Evolutionary conservation across 2,797 vertebrate species (phyloP).

Genomic region (Gymnothorax reevesii): DNA sequence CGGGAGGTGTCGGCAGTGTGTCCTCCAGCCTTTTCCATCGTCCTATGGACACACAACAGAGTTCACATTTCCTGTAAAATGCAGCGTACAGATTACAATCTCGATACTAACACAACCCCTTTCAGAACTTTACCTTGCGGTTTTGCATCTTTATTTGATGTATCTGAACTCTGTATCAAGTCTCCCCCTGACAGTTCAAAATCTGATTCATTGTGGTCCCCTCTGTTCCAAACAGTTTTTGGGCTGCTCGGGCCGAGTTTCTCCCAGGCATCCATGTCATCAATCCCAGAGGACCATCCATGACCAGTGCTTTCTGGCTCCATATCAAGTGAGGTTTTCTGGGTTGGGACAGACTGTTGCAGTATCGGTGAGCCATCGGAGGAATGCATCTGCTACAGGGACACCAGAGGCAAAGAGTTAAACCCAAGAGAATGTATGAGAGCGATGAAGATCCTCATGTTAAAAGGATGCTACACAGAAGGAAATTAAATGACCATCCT

Average conservation of each 20-base stretch:
- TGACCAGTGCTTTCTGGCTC: conserved; percentile 70
- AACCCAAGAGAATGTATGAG: not conserved
- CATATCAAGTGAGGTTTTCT: conserved; percentile 60
- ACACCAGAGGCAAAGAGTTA: conserved; percentile 11
- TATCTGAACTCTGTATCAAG: conserved; percentile 53
- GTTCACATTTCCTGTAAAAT: conserved; percentile 33
- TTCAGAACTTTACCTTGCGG: conserved; percentile 57
- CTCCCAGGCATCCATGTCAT: conserved; percentile 77
- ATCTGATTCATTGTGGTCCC: conserved; percentile 52
- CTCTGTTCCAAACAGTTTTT: conserved; percentile 37
- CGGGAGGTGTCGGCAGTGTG: conserved; percentile 56
- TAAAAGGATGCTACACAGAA: not conserved
- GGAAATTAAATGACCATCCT: no score
- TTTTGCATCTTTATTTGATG: conserved; percentile 28
- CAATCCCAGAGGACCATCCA: conserved; percentile 87
- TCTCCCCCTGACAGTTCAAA: conserved; percentile 49
- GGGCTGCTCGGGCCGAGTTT: conserved; percentile 43
- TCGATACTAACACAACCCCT: conserved; percentile 44
- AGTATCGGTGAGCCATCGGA: conserved; percentile 90
- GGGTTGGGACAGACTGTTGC: conserved; percentile 82
- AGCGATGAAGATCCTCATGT: not conserved
- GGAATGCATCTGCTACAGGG: conserved; percentile 82
- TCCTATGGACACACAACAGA: conserved; percentile 55
- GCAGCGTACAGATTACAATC: not conserved
- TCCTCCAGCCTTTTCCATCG: conserved; percentile 51